Conservation (phyloP, 1,140 invertebrate species). For the Lamellibrachia luymesi region DNA sequence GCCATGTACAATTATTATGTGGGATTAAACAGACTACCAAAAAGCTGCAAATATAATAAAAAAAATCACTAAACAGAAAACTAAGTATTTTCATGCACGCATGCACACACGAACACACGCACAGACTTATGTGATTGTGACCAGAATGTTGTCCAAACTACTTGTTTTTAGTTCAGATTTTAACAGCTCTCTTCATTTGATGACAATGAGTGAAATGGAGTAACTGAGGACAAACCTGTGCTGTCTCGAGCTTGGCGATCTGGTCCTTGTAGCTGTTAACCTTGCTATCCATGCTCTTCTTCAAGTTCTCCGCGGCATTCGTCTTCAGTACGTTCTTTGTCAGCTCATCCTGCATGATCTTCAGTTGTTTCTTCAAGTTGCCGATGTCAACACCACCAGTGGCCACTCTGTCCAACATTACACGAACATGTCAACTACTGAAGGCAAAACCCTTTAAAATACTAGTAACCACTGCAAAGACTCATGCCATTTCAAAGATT, state of each 20-base stretch:
- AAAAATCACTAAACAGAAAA: no score
- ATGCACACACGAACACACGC: no score
- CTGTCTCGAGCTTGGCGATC: conserved; percentile 32
- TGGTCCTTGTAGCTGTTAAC: conserved; percentile 34
- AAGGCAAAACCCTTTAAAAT: no score
- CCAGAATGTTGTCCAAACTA: no score
- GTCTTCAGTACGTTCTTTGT: conserved; percentile 40
- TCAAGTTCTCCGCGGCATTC: conserved; percentile 39
- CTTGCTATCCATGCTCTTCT: conserved; percentile 38
- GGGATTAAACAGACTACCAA: no score
- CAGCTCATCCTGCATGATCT: conserved; percentile 49
- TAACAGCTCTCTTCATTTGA: not conserved
- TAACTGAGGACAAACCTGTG: conserved; percentile 28
- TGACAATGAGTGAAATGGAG: not conserved
- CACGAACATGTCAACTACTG: not conserved
- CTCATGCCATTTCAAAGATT: no score
- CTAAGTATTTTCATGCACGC: no score
- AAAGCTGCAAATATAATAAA: no score
- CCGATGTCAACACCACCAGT: conserved; percentile 36
- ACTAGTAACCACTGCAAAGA: no score
- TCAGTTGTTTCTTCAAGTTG: conserved; percentile 41
- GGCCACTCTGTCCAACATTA: conserved; percentile 25
- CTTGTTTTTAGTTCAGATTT: not conserved
- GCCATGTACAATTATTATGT: no score
- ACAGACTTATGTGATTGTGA: no score